A percentile compares a stretch with the other conserved stretches of the same genome.
phyloP scores from a whole-genome alignment of 2,113 vertebrate species.

The Myrmophylax atrothorax region DNA sequence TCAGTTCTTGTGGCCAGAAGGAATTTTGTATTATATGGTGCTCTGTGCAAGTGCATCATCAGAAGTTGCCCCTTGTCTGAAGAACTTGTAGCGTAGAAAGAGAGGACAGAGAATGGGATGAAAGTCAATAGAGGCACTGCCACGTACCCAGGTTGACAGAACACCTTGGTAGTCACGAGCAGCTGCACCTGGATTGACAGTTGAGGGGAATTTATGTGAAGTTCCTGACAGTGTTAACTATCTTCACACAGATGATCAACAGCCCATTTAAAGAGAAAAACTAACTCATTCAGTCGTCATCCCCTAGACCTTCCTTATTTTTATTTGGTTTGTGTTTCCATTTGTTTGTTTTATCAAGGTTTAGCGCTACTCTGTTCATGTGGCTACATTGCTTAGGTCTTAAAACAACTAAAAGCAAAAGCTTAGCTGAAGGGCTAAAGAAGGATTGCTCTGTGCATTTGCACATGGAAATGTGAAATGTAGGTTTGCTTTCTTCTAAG shows the following conservation, averaged over 20 bases:
- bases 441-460: not conserved
- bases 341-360: not conserved
- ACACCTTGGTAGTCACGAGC: not conserved
- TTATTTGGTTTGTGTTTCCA: not conserved
- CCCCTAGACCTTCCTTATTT: not conserved
- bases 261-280: not conserved
- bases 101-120: not conserved
- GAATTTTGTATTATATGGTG: accelerated
- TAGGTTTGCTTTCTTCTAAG: not conserved
- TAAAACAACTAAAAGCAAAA: not conserved
- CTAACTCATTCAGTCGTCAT: not conserved
- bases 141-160: accelerated
- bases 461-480: not conserved
- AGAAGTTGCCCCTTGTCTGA: not conserved
- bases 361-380: not conserved
- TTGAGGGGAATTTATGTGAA: not conserved
- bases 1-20: not conserved
- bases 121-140: not conserved
- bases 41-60: accelerated
- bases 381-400: not conserved
- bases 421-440: not conserved
- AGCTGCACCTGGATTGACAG: not conserved
- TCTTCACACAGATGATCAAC: not conserved
- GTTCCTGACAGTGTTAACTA: not conserved
- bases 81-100: not conserved